Evolutionary conservation across 1,140 invertebrate genomes (phyloP), one percentile per base, ranked within the genome.

Genomic region (Leptinotarsa texana): DNA sequence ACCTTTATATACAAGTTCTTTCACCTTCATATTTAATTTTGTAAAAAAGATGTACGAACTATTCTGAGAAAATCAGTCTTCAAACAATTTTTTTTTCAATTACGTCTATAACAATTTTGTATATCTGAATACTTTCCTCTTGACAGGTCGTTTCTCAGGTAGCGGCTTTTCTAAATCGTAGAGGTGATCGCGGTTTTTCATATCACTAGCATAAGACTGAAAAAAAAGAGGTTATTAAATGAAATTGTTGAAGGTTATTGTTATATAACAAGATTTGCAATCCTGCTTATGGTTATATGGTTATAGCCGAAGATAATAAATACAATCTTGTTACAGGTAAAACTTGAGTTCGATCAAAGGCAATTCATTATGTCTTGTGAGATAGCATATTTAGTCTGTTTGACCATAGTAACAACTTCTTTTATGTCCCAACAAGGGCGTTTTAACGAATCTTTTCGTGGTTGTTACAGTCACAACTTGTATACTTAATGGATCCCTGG

Each of bases 201-300:
- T 89, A 81, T 87, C 87, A 75, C 86, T 88, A 57, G 88, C 88
- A 78, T 85, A 82, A 48, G 87, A 89, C 88, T 89, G 83, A 81
- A 82, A 79, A 74, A 77, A 84, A 84, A 76, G 63, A 74, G 22
- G 17, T 13, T 67, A 51, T 13, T 42, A 11, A 42, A 42, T 42
- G 8, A 11, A 42, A 42, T 42, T 42, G 2, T 11, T 42, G 48
- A 63, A 57, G 17, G 3, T 57, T 17, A 57, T 18, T n/a, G 51
- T 57, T n/a, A 57, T 13, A 57, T 57, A 11, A 42, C 8, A 42
- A 42, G 33, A 42, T 42, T 42, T 11, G 33, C 33, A 42, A 42
- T 42, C 2, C 8, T 42, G 4, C 3, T 42, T 11, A 11, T 42
- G 33, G 33, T 42, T 42, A 42, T 80, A 78, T 77, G 33, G 75